Evolutionary conservation across 2,113 vertebrate genomes (phyloP), one percentile per base, ranked within the genome.

Genomic region (Strix uralensis): DNA sequence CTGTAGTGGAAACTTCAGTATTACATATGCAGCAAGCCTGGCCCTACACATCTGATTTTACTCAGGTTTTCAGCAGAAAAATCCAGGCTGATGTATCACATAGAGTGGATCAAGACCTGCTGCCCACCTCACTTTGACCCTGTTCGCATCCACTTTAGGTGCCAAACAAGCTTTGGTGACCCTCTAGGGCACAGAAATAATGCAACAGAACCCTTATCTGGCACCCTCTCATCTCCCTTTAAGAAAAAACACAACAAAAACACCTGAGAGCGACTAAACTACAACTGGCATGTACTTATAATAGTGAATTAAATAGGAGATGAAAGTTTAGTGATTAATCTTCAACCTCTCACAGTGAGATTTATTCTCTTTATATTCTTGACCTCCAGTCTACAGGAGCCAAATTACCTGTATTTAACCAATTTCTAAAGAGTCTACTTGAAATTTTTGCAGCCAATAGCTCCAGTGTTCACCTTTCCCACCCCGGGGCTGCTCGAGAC

Each of bases 231-330:
- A 10, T n/a, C 61, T 55, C 36, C 16, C 21, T 34, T 7, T 3
- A 42, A 29, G 59, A 55, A 52, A 7, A 6, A 9, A 1, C 14
- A 21, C 42, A 29, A 20, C 58, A 11, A 67, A 93, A 36, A 10
- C 55, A 30, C 36, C 42, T 3, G 1, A 29, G 36, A 47, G 49
- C 1, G 7, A 40, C 65, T 21, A 8, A 77, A 42, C 22, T 20
- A 2, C 78, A 25, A 2, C 42, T 9, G 22, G 9, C 46, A 66
- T 1, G 0, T 16, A 7, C 13, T n/a, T 16, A 2, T 0, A 15
- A 18, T 0, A 0, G 19, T 6, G 61, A 81, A 58, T 32, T 61
- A 16, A 22, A 32, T 0, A 0, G 42, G 30, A 88, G 27, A 12
- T 32, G 26, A 36, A 49, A 61, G 30, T 30, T 63, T 20, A 20